phyloP scores from a whole-genome alignment of 92 coral and sea anemone species.

The Desmophyllum pertusum region DNA sequence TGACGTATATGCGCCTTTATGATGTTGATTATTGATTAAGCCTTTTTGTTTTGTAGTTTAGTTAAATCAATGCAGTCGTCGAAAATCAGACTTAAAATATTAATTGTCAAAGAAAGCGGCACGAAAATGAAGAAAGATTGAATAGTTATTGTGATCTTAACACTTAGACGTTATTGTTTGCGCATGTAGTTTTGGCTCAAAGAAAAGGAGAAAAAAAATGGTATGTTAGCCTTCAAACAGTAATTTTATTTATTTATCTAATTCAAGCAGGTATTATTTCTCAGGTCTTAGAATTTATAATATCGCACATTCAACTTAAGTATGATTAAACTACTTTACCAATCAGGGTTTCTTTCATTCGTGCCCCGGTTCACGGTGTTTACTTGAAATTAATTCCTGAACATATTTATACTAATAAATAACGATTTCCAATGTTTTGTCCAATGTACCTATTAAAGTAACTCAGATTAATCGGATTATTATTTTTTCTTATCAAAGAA shows the following conservation, averaged over 20 bases:
- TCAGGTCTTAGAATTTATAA: background rate
- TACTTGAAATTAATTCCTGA: background rate
- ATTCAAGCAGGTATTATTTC: background rate
- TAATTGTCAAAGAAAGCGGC: background rate
- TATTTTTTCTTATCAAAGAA: background rate
- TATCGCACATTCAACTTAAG: background rate
- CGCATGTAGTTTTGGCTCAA: background rate
- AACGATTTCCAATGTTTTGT: slow-evolving; percentile 3
- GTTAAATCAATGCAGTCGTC: background rate
- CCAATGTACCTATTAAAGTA: slow-evolving; percentile 16
- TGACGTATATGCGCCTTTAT: background rate
- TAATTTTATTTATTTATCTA: background rate
- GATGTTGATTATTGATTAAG: background rate
- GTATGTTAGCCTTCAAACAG: background rate
- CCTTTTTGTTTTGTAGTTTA: background rate
- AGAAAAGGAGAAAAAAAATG: background rate
- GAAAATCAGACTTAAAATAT: background rate
- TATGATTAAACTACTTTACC: background rate
- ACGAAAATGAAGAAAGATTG: background rate
- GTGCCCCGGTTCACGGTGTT: too few species aligned
- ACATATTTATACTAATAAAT: background rate
- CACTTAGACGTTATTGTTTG: too few species aligned
- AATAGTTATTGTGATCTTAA: too few species aligned
- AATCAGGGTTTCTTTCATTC: background rate
- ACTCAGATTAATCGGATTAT: slow-evolving; percentile 45